Percentiles rank a stretch among this genome's conserved stretches.
These are phyloP conservation scores for Pyrgus malvae DNA, from an alignment of 2,888 invertebrate species.

Conservation along the genomic window DNA sequence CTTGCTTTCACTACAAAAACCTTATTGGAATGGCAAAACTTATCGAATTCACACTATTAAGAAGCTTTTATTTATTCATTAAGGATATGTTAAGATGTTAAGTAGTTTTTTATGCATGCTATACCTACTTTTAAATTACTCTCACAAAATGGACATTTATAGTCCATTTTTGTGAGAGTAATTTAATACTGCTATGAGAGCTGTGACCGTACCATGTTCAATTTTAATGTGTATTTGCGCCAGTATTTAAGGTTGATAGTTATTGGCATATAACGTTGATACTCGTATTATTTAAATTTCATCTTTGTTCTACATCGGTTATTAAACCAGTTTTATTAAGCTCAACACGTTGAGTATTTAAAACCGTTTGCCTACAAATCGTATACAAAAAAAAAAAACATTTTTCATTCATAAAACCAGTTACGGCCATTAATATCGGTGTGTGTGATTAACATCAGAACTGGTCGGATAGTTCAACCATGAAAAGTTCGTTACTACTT, in stretches of 20 bases:
- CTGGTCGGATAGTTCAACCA: constrained; percentile 57
- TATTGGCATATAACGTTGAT: no score
- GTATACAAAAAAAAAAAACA: constrained; percentile 32
- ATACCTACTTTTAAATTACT: no score
- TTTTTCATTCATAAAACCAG: constrained; percentile 42
- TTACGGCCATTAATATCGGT: constrained; percentile 46
- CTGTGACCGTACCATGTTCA: background rate
- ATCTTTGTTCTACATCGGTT: constrained; percentile 1
- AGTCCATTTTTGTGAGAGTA: no score
- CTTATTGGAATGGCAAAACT: background rate
- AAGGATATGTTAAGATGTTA: no score
- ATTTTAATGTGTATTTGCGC: background rate
- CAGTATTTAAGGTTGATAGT: no score
- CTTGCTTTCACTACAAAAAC: constrained; percentile 13
- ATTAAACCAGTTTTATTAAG: constrained; percentile 6
- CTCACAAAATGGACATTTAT: no score
- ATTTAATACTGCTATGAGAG: no score
- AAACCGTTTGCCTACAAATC: constrained; percentile 17
- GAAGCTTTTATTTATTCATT: background rate
- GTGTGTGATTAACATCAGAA: constrained; percentile 43
- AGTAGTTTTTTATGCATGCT: background rate
- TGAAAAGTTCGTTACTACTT: constrained; percentile 59
- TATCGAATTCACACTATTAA: background rate
- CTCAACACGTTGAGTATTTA: constrained; percentile 5
- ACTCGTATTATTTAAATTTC: no score